phyloP scores from a whole-genome alignment of 2,113 vertebrate genomes.

The Gorsachius goisagi region DNA sequence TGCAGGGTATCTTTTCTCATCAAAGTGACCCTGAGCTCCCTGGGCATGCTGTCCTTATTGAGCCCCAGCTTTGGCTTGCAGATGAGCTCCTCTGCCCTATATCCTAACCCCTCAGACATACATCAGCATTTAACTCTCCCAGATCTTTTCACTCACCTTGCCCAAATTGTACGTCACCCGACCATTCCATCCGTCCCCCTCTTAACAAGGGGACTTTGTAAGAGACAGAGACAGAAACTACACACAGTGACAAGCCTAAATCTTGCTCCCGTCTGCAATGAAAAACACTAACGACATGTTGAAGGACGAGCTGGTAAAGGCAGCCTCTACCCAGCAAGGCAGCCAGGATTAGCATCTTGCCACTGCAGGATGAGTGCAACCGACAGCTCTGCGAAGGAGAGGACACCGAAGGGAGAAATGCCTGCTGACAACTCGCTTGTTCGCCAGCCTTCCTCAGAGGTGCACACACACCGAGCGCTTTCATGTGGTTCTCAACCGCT shows the following conservation, averaged over 20 bases:
- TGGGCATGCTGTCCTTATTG: not conserved
- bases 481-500: not conserved
- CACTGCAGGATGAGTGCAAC: not conserved
- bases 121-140: not conserved
- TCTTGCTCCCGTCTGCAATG: not conserved
- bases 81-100: not conserved
- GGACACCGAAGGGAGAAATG: not conserved
- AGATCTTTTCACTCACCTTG: not conserved
- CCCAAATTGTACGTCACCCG: accelerated
- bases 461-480: not conserved
- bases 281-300: accelerated
- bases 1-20: not conserved
- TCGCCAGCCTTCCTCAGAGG: not conserved
- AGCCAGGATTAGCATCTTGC: not conserved
- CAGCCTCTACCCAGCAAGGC: not conserved
- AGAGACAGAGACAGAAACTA: not conserved
- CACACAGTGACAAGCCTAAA: not conserved
- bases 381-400: not conserved
- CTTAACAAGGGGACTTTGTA: not conserved
- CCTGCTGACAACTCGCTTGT: not conserved
- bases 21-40: not conserved
- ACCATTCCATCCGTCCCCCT: not conserved
- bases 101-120: not conserved
- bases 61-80: not conserved
- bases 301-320: not conserved